Conservation (phyloP, 2,888 invertebrate species). For the Belgica antarctica region DNA sequence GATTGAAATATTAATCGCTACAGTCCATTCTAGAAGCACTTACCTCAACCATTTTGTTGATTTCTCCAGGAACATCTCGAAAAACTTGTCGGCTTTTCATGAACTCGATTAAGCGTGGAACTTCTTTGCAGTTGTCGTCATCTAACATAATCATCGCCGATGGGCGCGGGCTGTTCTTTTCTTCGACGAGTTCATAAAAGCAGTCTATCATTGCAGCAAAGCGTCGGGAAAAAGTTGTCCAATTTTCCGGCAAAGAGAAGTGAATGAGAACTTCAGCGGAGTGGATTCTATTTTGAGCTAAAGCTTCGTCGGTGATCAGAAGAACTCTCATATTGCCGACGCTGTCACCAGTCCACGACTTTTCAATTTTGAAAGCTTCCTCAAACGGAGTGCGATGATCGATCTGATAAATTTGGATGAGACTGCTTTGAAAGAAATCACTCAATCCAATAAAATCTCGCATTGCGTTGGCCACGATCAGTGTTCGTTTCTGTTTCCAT, state of each 20-base stretch:
- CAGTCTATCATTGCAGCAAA: constrained; percentile 66
- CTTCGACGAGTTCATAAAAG: constrained; percentile 53
- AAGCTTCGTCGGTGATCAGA: constrained; percentile 67
- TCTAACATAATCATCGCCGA: constrained; percentile 60
- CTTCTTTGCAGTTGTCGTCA: constrained; percentile 60
- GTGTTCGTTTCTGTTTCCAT: not conserved
- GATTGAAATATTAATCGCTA: no score
- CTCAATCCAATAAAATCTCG: not conserved
- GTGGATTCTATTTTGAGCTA: constrained; percentile 63
- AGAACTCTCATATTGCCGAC: constrained; percentile 55
- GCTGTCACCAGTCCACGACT: not conserved
- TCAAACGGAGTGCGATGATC: not conserved
- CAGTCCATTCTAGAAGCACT: constrained; percentile 45
- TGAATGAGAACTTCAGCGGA: constrained; percentile 69
- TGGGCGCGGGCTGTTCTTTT: constrained; percentile 46
- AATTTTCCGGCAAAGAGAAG: constrained; percentile 65
- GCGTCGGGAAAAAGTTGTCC: constrained; percentile 67
- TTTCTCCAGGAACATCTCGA: constrained; percentile 50
- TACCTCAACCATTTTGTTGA: constrained; percentile 52
- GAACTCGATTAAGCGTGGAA: constrained; percentile 63
- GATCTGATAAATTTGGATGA: not conserved
- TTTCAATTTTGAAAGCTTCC: no score
- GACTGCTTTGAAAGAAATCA: not conserved
- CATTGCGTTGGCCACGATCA: not conserved
- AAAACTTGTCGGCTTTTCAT: constrained; percentile 53